Conservation (phyloP, 2,797 vertebrate genomes). For the Acrossocheilus fasciatus region DNA sequence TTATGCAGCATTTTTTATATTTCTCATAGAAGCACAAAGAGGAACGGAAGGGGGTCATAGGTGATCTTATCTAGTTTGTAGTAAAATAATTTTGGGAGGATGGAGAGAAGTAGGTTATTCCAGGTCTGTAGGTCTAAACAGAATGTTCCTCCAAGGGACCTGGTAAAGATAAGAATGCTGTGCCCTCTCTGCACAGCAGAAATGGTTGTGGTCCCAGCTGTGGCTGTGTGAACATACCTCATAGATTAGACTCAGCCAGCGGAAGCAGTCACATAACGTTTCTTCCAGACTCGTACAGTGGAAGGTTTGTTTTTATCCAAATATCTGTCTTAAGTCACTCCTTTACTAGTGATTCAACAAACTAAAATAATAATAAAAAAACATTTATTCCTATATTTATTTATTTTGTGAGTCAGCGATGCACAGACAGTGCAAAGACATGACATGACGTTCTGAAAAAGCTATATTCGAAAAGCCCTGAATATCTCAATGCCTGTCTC, state of each 20-base stretch:
- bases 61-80: constrained; percentile 5
- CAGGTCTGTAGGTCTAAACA: constrained; percentile 19
- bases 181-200: constrained; percentile 65
- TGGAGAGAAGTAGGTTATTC: constrained; percentile 1
- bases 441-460: constrained; percentile 27
- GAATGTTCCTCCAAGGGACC: constrained; percentile 11
- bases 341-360: constrained; percentile 8
- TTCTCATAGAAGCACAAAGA: neutral
- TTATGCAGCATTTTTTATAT: constrained; percentile 17
- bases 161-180: constrained; percentile 62
- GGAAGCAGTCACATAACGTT: constrained; percentile 35
- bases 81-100: constrained; percentile 7
- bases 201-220: constrained; percentile 57
- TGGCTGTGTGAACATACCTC: constrained; percentile 56
- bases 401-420: neutral
- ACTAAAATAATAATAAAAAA: neutral
- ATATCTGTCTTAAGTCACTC: neutral
- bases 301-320: neutral
- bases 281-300: neutral
- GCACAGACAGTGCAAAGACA: constrained; percentile 15
- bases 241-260: constrained; percentile 63
- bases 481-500: constrained; percentile 42
- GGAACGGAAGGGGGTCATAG: constrained; percentile 12
- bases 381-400: neutral
- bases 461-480: constrained; percentile 46